Base-by-base conservation (phyloP, 2,797 vertebrate species). In the Kryptolebias ocellatus region DNA sequence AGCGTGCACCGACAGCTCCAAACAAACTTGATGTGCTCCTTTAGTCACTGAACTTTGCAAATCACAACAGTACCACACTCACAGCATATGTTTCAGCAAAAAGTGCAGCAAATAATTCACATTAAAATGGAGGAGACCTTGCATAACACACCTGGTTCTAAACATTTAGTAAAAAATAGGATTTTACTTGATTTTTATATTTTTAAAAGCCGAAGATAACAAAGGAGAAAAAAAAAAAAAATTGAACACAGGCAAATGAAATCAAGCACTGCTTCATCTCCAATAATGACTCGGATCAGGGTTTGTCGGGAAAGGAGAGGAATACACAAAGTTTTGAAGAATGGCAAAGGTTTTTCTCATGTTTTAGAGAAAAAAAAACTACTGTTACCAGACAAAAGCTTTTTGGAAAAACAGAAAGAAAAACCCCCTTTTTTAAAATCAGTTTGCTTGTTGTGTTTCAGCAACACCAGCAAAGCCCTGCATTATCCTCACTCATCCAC, bases 71-170 rank as follows among this genome's bases (percentile, higher is more conserved):
- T 80, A 84, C 70, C 83, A 86, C 81, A 87, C 81, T 83, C 84
- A 91, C 89, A 90, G 85, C 90, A 83, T 90, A 83, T 79, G 82
- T 81, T 78, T 83, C 55, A 86, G 88, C 81, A 89, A 92, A 18
- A 92, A 87, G 90, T 93, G 90, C 87, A 89, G 87, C 81, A 79
- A 87, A 87, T 64, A n/a, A 79, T 86, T 80, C 79, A 87, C 85
- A 85, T 76, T 63, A 71, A 90, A 83, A 89, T 74, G 77, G 66
- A 85, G 71, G 82, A 74, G 79, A 88, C 77, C 70, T 90, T 89
- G 89, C 85, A 90, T 87, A 89, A 87, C 82, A 90, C 67, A 49
- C 73, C 72, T 76, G 42, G 10, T 75, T 81, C 74, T 62, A 68
- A 87, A 81, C 83, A 74, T 78, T 83, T 58, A 61, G 72, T 70